Conservation (phyloP, 2,797 vertebrate species). For the Dromococcyx pavoninus region DNA sequence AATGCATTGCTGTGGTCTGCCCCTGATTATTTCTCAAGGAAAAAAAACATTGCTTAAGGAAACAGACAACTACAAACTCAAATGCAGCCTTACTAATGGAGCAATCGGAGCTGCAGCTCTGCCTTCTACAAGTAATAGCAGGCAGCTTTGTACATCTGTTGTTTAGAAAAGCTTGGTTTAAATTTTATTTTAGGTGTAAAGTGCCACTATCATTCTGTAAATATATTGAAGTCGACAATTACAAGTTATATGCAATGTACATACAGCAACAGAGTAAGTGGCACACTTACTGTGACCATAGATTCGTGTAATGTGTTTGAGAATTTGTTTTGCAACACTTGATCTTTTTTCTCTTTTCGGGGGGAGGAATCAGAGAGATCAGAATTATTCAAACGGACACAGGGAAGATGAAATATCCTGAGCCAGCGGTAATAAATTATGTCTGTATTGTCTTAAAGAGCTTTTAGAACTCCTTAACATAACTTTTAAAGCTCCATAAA, state of each 20-base stretch:
- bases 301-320: not conserved
- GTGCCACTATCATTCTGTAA: not conserved
- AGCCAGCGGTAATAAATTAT: not conserved
- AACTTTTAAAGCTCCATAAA: not conserved
- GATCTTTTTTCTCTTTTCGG: not conserved
- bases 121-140: not conserved
- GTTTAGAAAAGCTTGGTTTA: not conserved
- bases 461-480: not conserved
- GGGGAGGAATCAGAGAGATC: not conserved
- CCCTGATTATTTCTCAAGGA: not conserved
- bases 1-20: not conserved
- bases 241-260: not conserved
- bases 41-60: not conserved
- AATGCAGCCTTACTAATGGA: not conserved
- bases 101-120: not conserved
- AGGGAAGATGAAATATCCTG: not conserved
- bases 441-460: not conserved
- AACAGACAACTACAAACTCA: not conserved
- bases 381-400: not conserved
- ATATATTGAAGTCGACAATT: not conserved
- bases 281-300: rapidly evolving
- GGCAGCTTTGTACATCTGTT: not conserved
- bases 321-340: not conserved
- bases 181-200: not conserved
- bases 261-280: not conserved